Evolutionary conservation across 2,888 invertebrate genomes (phyloP), one percentile per base, ranked within the genome.

Genomic region (Ophraella communa): DNA sequence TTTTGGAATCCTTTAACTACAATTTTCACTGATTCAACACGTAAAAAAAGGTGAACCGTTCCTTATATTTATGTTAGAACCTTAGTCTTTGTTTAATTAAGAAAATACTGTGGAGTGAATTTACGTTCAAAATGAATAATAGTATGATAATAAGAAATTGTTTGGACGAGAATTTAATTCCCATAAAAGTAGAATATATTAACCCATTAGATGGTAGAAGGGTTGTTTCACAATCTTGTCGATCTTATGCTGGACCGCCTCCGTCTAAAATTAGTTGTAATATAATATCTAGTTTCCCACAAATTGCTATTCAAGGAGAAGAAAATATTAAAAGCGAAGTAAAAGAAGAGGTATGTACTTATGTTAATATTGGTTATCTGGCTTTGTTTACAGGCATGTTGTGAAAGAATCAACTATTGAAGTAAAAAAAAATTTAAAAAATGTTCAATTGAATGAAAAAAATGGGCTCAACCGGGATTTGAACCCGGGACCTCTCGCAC

Each of bases 401-500:
- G n/a, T n/a, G n/a, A n/a, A n/a, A n/a, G n/a, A n/a, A n/a, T n/a
- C n/a, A n/a, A n/a, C n/a, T n/a, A n/a, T n/a, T n/a, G n/a, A n/a
- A n/a, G n/a, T n/a, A n/a, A n/a, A n/a, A n/a, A n/a, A n/a, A n/a
- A n/a, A n/a, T n/a, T n/a, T n/a, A n/a, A n/a, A n/a, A n/a, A n/a
- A n/a, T n/a, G n/a, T 7, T 51, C 2, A 4, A 8, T 11, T 42
- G 1, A 24, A 24, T 7, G 4, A 70, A 76, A 76, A 78, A 77
- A 70, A 60, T 67, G 80, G 79, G 80, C 81, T 81, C 81, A 81
- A 79, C 81, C 81, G 81, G 81, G 81, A 82, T 81, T 81, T 81
- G 81, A 82, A 82, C 81, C 81, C 82, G 82, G 82, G 81, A 81
- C 81, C 81, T 82, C 82, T 82, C 82, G 82, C 82, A 82, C 82